phyloP scores from a whole-genome alignment of 1,140 invertebrate species.

The Saccostrea echinata region DNA sequence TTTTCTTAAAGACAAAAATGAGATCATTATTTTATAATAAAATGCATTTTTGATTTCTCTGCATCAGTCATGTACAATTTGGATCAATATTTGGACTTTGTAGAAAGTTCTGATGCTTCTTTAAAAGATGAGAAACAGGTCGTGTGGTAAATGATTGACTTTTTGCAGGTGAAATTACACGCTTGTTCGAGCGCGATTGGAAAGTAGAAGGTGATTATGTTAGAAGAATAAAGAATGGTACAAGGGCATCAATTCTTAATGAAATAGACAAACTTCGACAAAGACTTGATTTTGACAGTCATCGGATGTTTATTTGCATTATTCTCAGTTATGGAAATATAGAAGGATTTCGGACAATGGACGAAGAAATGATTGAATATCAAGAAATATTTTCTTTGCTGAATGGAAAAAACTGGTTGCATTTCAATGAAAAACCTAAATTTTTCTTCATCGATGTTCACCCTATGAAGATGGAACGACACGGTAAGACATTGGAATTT shows the following conservation, averaged over 20 bases:
- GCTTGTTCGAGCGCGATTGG: conserved; percentile 14
- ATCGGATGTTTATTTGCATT: conserved; percentile 1
- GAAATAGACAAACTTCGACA: background rate
- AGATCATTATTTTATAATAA: too few species aligned
- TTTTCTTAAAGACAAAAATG: too few species aligned
- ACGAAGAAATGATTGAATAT: conserved; percentile 12
- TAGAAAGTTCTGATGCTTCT: too few species aligned
- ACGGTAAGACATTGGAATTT: background rate
- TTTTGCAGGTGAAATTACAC: background rate
- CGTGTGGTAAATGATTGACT: background rate
- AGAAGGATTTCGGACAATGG: conserved; percentile 5
- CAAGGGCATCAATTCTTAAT: background rate
- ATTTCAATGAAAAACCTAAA: conserved; percentile 22
- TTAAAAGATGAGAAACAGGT: too few species aligned
- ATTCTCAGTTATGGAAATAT: conserved; percentile 11
- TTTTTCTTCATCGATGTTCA: conserved; percentile 27
- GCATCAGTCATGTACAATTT: too few species aligned
- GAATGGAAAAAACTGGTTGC: background rate
- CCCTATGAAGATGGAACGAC: background rate
- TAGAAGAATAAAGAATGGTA: conserved; percentile 2
- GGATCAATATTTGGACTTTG: too few species aligned
- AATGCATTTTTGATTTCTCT: too few species aligned
- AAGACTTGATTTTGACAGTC: background rate
- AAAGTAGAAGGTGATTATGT: conserved; percentile 14
- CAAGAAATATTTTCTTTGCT: background rate